These are phyloP conservation scores for Drosophila sucinea DNA, from an alignment of 1,140 invertebrate genomes.

Conservation along the genomic window DNA sequence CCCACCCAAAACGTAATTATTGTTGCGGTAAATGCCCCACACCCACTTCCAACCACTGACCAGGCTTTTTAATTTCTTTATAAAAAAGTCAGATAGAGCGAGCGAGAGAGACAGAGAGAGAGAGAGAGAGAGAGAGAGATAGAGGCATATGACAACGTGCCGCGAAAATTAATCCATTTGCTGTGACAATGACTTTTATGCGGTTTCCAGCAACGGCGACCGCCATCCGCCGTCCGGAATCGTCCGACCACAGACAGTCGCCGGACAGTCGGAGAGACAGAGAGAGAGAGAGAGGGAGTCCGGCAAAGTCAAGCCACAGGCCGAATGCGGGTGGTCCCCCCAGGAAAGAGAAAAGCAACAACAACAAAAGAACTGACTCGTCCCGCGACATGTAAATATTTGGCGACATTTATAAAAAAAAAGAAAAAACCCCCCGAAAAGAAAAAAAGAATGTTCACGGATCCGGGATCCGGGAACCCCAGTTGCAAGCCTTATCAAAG, in stretches of 20 bases:
- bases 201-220: conserved; percentile 69
- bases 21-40: conserved; percentile 69
- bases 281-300: conserved; percentile 28
- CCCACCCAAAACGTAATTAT: conserved; percentile 75
- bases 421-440: not conserved
- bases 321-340: conserved; percentile 55
- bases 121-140: conserved; percentile 18
- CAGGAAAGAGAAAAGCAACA: conserved; percentile 6
- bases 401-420: conserved; percentile 75
- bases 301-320: conserved; percentile 73
- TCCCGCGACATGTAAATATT: conserved; percentile 78
- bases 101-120: conserved; percentile 3
- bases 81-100: conserved; percentile 41
- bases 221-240: conserved; percentile 45
- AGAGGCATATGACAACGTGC: conserved; percentile 70
- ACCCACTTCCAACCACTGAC: conserved; percentile 45
- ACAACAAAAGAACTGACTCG: conserved; percentile 18
- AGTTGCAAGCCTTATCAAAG: conserved; percentile 66
- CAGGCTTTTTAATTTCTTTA: conserved; percentile 74
- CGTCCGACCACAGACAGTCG: conserved; percentile 38
- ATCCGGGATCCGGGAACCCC: conserved; percentile 31
- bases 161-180: conserved; percentile 82
- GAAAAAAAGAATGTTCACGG: conserved; percentile 24
- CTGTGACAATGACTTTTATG: conserved; percentile 82
- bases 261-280: conserved; percentile 23